Evolutionary conservation across 2,113 vertebrate genomes (phyloP).

Genomic region (Barbus barbus): DNA sequence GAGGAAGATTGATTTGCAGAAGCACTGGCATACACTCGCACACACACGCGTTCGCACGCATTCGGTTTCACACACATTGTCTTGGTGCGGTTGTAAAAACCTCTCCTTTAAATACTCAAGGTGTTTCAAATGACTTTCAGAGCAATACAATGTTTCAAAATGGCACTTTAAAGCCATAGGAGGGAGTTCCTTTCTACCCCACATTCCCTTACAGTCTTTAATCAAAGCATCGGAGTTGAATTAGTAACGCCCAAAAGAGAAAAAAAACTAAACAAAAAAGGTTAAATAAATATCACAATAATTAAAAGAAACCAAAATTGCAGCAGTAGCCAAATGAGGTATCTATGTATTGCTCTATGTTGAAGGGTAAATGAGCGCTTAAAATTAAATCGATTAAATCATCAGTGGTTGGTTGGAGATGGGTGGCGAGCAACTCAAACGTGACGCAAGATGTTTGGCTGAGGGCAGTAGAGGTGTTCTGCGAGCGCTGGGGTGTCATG

Average conservation of each 20-base stretch:
- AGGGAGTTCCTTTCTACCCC: slow-evolving; percentile 64
- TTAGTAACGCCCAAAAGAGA: slow-evolving; percentile 68
- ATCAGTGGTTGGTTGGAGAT: slow-evolving; percentile 78
- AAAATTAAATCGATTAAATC: slow-evolving; percentile 78
- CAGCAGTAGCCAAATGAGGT: slow-evolving; percentile 88
- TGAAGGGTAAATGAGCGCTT: slow-evolving; percentile 71
- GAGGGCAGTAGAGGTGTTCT: slow-evolving; percentile 63
- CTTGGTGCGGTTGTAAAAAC: slow-evolving; percentile 65
- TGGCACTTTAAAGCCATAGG: slow-evolving; percentile 78
- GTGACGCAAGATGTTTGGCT: slow-evolving; percentile 70
- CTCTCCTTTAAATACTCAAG: slow-evolving; percentile 68
- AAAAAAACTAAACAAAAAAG: slow-evolving; percentile 52
- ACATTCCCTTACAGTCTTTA: slow-evolving; percentile 66
- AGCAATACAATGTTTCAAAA: slow-evolving; percentile 68
- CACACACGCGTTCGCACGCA: background rate
- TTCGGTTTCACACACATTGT: slow-evolving; percentile 53
- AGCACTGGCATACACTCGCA: slow-evolving; percentile 57
- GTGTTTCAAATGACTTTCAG: slow-evolving; percentile 64
- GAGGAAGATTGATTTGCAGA: slow-evolving; percentile 76
- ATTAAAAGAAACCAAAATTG: slow-evolving; percentile 51
- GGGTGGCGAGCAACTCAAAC: slow-evolving; percentile 77
- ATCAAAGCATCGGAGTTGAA: slow-evolving; percentile 62
- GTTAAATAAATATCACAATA: slow-evolving; percentile 67
- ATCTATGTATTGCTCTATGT: slow-evolving; percentile 93
- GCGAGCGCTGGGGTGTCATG: slow-evolving; percentile 75